These are phyloP conservation scores for Calypte anna DNA, from an alignment of 2,113 vertebrate genomes.

Conservation along the genomic window DNA sequence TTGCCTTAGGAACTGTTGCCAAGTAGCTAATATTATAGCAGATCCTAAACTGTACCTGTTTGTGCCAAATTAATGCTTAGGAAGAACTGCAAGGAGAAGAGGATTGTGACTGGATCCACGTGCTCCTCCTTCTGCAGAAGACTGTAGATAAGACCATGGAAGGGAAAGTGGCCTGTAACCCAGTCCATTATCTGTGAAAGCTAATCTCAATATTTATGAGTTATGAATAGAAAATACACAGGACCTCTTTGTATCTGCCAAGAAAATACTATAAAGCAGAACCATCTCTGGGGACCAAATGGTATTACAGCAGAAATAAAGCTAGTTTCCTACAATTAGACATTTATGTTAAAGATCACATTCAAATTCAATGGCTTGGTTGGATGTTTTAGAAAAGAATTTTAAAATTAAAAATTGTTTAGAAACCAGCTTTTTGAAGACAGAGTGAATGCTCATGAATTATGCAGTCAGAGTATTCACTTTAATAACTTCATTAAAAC, in stretches of 20 bases:
- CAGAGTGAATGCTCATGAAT: slow-evolving; percentile 69
- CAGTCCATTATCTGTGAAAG: slow-evolving; percentile 7
- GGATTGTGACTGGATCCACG: not conserved
- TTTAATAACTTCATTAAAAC: slow-evolving; percentile 79
- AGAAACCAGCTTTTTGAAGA: slow-evolving; percentile 55
- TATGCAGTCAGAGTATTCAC: slow-evolving; percentile 71
- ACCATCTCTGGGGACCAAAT: not conserved
- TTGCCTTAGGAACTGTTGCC: not conserved
- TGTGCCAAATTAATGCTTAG: not conserved
- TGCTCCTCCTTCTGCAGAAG: not conserved
- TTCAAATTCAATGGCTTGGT: slow-evolving; percentile 31
- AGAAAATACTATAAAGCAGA: slow-evolving; percentile 24
- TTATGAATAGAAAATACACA: slow-evolving; percentile 35
- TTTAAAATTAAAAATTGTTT: slow-evolving; percentile 55
- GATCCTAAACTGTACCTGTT: not conserved
- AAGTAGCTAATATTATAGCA: not conserved
- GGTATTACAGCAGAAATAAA: slow-evolving; percentile 6
- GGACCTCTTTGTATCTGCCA: slow-evolving; percentile 5
- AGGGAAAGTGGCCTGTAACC: not conserved
- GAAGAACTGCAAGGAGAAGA: not conserved
- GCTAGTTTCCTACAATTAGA: slow-evolving; percentile 21
- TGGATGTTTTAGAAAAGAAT: slow-evolving; percentile 46
- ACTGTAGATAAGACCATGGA: not conserved
- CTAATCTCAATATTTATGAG: slow-evolving; percentile 50
- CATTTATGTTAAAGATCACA: slow-evolving; percentile 30